A percentile compares a stretch with the other conserved stretches of the same genome.
Conservation (phyloP, 1,140 invertebrate species). For the Nixonia krombeini region DNA sequence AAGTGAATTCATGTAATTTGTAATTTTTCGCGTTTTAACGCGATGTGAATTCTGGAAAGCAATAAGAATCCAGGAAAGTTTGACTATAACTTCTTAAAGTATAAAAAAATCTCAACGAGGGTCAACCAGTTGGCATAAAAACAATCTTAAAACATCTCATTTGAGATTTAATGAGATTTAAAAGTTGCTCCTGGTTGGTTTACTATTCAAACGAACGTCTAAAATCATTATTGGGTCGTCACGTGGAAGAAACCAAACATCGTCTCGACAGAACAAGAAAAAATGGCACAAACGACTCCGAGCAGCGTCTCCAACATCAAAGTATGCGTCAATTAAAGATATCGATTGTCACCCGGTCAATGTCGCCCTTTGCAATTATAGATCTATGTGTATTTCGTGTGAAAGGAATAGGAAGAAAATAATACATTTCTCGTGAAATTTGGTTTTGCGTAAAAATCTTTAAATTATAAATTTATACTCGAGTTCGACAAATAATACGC, state of each 20-base stretch:
- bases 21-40: no score
- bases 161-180: neutral
- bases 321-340: slow-evolving; percentile 67
- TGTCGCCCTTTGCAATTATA: slow-evolving; percentile 60
- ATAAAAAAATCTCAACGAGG: neutral
- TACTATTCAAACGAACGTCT: neutral
- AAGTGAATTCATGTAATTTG: no score
- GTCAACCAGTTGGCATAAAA: neutral
- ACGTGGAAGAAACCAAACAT: slow-evolving; percentile 4
- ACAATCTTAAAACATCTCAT: neutral
- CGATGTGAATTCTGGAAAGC: slow-evolving; percentile 1
- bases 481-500: no score
- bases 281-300: slow-evolving; percentile 53
- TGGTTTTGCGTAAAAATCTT: slow-evolving; percentile 4
- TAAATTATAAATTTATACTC: no score
- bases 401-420: slow-evolving; percentile 36
- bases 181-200: neutral
- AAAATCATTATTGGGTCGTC: slow-evolving; percentile 15
- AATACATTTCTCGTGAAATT: slow-evolving; percentile 18
- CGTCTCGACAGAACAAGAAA: slow-evolving; percentile 47
- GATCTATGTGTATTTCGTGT: slow-evolving; percentile 57
- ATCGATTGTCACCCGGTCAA: slow-evolving; percentile 63
- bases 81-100: no score
- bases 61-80: no score
- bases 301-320: slow-evolving; percentile 59